phyloP scores from a whole-genome alignment of 2,888 invertebrate genomes.

The Apodemia mormo region DNA sequence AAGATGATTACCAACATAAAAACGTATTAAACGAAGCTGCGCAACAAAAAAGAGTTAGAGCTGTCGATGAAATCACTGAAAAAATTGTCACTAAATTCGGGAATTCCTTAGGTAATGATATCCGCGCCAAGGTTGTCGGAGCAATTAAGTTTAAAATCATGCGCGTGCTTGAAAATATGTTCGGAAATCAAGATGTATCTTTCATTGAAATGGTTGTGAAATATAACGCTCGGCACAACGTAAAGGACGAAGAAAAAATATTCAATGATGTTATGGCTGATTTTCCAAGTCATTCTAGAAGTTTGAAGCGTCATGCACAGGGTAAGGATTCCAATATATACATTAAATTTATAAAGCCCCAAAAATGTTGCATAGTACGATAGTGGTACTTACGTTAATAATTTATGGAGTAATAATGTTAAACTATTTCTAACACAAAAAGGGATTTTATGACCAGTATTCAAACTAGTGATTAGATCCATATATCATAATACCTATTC shows the following conservation, averaged over 20 bases:
- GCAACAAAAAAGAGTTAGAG: constrained; percentile 57
- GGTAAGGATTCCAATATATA: constrained; percentile 51
- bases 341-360: not conserved
- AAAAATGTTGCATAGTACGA: not conserved
- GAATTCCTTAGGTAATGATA: constrained; percentile 43
- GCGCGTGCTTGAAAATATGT: constrained; percentile 55
- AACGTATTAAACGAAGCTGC: constrained; percentile 26
- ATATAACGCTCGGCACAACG: constrained; percentile 54
- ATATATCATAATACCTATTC: not conserved
- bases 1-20: constrained; percentile 21
- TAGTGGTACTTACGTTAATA: not conserved
- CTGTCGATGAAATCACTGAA: constrained; percentile 53
- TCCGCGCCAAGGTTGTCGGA: constrained; percentile 47
- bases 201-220: constrained; percentile 64
- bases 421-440: not conserved
- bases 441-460: not conserved
- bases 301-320: constrained; percentile 52
- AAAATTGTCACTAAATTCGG: constrained; percentile 54
- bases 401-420: not conserved
- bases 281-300: constrained; percentile 51
- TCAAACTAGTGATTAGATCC: not conserved
- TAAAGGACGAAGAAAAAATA: constrained; percentile 54
- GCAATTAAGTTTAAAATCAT: constrained; percentile 49
- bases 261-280: constrained; percentile 53
- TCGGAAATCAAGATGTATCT: constrained; percentile 57